Base-by-base conservation (phyloP, 2,888 invertebrate genomes). In the Lithophane socia region DNA sequence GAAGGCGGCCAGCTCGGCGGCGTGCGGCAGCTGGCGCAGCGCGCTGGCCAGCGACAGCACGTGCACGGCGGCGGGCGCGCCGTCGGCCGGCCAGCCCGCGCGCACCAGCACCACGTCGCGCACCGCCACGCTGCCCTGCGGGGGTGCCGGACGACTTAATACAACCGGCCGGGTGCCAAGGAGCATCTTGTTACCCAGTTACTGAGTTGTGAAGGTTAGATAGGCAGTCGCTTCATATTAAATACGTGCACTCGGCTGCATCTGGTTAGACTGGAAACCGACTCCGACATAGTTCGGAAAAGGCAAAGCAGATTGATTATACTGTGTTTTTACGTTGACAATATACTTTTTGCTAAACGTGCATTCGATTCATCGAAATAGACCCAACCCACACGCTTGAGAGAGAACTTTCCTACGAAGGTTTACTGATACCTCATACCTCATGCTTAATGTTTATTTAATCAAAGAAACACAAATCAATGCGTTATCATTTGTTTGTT, bases 11-110 rank as follows among this genome's bases (percentile, higher is more conserved):
- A 99, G 96, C 88, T 98, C 97, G 71, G 97, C 96, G 80, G 97
- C 97, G 75, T 97, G 97, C 24, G 97, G 97, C 93, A 98, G 97
- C 88, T 97, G 97, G 56, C 93, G 94, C 42, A 97, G 93, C 83
- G 98, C 93, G 79, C 94, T 94, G 78, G 97, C 97, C 84, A 98
- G 94, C 91, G 97, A 97, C 87, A 98, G 94, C 87, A 99, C 95
- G 93, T 98, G 98, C 69, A 99, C 97, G 79, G 97, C 97, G 80
- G 99, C 98, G 67, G 98, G 97, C 92, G 98, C 97, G 21, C 98
- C 98, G 93, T 99, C 99, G 84, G 97, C 97, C 47, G 99, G 98
- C 93, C 98, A 98, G 92, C 98, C 97, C 12, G 99, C 98, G 86
- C 98, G 97, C 69, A 99, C 98, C 91, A 98, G 97, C 80, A 99